Conservation (phyloP, 1,140 invertebrate species). For the Lucilia cuprina region DNA sequence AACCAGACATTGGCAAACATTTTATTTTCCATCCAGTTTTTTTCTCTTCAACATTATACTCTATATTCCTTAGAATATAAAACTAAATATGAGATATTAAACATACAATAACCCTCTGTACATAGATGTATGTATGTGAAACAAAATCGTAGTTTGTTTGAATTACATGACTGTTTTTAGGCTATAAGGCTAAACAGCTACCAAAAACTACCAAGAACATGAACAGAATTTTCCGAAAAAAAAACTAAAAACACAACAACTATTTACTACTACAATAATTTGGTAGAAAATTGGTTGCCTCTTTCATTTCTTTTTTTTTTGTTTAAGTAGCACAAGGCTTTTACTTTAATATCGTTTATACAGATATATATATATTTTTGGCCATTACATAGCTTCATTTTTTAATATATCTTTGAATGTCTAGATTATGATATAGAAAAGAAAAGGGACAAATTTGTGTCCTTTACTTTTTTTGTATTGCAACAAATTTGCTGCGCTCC, state of each 20-base stretch:
- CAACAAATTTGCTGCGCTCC: too few relatives aligned
- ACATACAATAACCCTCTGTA: background rate
- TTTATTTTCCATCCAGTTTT: background rate
- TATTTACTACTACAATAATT: background rate
- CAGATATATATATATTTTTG: background rate
- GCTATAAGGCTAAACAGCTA: background rate
- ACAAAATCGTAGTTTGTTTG: background rate
- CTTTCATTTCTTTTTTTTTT: background rate
- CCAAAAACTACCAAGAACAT: background rate
- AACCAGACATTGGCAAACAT: constrained; percentile 10
- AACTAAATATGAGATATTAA: background rate
- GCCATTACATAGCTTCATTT: background rate
- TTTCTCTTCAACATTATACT: background rate
- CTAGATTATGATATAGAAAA: background rate
- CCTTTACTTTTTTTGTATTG: background rate
- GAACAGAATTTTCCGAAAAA: background rate
- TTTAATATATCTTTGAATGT: background rate
- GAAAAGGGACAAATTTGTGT: background rate
- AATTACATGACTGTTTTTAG: background rate
- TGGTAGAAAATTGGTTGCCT: background rate
- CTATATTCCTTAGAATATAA: background rate
- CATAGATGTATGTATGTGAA: too few relatives aligned
- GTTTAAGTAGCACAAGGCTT: background rate
- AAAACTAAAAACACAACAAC: background rate
- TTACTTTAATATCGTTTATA: background rate